phyloP scores from a whole-genome alignment of 2,113 vertebrate genomes.

The Gavialis gangeticus region DNA sequence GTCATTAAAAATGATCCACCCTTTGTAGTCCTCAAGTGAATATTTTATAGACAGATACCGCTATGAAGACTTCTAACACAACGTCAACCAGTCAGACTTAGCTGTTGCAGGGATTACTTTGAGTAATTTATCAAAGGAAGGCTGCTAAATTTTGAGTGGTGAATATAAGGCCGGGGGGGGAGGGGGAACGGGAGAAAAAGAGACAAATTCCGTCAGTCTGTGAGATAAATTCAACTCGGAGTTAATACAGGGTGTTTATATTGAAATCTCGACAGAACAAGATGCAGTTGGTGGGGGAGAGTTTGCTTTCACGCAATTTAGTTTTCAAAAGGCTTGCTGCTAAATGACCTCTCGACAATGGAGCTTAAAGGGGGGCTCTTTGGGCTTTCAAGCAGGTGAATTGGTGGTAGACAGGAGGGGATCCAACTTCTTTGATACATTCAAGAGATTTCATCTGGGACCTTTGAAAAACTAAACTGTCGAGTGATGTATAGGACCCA shows the following conservation, averaged over 20 bases:
- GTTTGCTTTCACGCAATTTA: conserved; percentile 30
- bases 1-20: conserved; percentile 76
- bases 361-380: conserved; percentile 14
- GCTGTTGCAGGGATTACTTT: conserved; percentile 78
- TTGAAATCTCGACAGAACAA: conserved; percentile 50
- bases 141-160: conserved; percentile 76
- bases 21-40: conserved; percentile 79
- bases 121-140: conserved; percentile 81
- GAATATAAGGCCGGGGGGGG: conserved; percentile 67
- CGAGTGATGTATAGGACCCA: neutral
- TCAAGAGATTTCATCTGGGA: conserved; percentile 13
- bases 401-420: neutral
- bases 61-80: conserved; percentile 77
- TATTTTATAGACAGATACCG: conserved; percentile 77
- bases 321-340: conserved; percentile 24
- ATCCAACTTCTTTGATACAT: conserved; percentile 16
- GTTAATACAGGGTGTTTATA: conserved; percentile 65
- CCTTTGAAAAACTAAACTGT: neutral
- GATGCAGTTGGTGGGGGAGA: conserved; percentile 38
- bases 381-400: conserved; percentile 56
- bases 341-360: conserved; percentile 27
- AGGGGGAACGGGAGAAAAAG: conserved; percentile 17
- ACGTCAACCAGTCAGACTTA: conserved; percentile 73
- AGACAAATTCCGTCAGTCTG: conserved; percentile 62
- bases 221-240: conserved; percentile 64